Conservation (phyloP, 1,140 invertebrate genomes). For the Agraylea sexmaculata region DNA sequence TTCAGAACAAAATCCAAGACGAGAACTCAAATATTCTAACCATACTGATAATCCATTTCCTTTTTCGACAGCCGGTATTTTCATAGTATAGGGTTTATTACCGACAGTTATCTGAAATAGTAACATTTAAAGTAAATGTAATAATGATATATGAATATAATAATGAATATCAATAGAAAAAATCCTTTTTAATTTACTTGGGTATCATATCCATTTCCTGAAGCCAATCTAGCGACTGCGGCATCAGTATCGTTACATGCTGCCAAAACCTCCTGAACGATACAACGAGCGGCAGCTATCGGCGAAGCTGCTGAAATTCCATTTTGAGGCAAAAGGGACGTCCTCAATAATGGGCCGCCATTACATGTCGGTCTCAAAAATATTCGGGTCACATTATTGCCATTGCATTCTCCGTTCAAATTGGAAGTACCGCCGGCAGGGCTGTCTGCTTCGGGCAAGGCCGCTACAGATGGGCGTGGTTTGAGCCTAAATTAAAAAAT, state of each 20-base stretch:
- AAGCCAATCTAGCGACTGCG: slow-evolving; percentile 22
- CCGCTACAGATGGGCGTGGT: slow-evolving; percentile 19
- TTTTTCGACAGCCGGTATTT: slow-evolving; percentile 34
- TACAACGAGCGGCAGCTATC: slow-evolving; percentile 24
- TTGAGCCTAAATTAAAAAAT: slow-evolving; percentile 24
- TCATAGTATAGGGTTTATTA: slow-evolving; percentile 32
- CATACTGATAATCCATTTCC: slow-evolving; percentile 32
- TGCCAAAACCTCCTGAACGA: slow-evolving; percentile 15
- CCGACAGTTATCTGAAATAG: slow-evolving; percentile 31
- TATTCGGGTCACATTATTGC: slow-evolving; percentile 24
- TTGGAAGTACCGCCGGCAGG: slow-evolving; percentile 24
- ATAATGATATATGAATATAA: background rate
- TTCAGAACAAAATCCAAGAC: slow-evolving; percentile 32
- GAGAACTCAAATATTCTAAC: slow-evolving; percentile 32
- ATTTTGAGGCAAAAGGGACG: slow-evolving; percentile 1
- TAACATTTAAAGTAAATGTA: background rate
- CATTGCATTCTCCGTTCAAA: slow-evolving; percentile 23
- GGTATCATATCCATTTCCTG: slow-evolving; percentile 14
- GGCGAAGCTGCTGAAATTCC: slow-evolving; percentile 9
- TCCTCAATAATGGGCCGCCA: slow-evolving; percentile 9
- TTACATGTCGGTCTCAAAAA: slow-evolving; percentile 10
- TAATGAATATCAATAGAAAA: background rate
- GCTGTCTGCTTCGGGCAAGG: slow-evolving; percentile 21
- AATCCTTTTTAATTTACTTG: slow-evolving; percentile 10
- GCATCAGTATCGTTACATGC: slow-evolving; percentile 23